Percentiles rank a stretch among this genome's conserved stretches.
Evolutionary conservation across 1,140 invertebrate species (phyloP).

Genomic region (Globodera ellingtonae): DNA sequence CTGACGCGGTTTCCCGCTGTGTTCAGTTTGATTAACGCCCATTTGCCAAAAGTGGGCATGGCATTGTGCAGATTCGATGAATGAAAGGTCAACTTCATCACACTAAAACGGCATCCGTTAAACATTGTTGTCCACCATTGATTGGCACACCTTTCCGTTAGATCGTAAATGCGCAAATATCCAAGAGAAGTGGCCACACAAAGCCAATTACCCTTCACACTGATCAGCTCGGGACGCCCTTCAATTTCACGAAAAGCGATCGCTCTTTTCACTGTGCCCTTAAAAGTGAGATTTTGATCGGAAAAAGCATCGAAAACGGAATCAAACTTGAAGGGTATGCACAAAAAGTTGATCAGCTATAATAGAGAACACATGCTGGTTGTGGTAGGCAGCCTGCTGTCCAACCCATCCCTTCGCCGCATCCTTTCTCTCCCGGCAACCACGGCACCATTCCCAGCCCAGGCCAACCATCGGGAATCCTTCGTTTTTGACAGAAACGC

Average conservation of each 20-base stretch:
- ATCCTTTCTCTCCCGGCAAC: neutral
- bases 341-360: slow-evolving; percentile 71
- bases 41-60: slow-evolving; percentile 80
- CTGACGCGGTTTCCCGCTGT: slow-evolving; percentile 78
- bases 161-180: slow-evolving; percentile 83
- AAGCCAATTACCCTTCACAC: slow-evolving; percentile 79
- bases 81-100: slow-evolving; percentile 70
- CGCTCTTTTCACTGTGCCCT: slow-evolving; percentile 79
- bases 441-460: neutral
- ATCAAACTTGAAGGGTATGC: slow-evolving; percentile 67
- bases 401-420: too few relatives aligned
- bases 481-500: too few relatives aligned
- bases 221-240: slow-evolving; percentile 83
- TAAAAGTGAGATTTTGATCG: slow-evolving; percentile 46
- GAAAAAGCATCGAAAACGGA: neutral
- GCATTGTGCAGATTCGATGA: slow-evolving; percentile 71
- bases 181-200: slow-evolving; percentile 83
- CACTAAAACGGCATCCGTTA: slow-evolving; percentile 53
- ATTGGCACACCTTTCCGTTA: slow-evolving; percentile 75
- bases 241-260: slow-evolving; percentile 75
- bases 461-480: too few relatives aligned
- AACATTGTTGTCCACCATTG: slow-evolving; percentile 12
- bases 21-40: slow-evolving; percentile 83
- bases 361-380: slow-evolving; percentile 76
- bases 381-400: slow-evolving; percentile 73